Base-by-base conservation (phyloP, 1,140 invertebrate genomes). In the Drosophila mojavensis region DNA sequence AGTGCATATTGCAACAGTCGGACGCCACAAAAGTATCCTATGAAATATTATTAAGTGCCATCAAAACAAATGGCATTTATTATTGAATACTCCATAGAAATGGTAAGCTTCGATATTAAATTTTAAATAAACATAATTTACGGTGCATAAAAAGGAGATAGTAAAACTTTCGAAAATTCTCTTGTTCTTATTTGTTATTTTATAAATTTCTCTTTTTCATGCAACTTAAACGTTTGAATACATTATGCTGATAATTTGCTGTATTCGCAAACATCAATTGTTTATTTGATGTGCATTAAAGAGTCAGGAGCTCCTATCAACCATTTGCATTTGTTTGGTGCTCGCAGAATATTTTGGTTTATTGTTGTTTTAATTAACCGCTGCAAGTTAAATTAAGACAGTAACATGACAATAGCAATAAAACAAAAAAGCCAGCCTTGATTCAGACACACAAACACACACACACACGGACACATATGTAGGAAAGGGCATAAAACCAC, bases 361-460 rank as follows among this genome's bases (percentile, higher is more conserved):
- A 68, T 79, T 79, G 65, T 78, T 74, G 54, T 58, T 70, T 89
- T 88, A 88, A 89, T 88, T 88, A 88, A 78, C 84, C 65, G 69
- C 68, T 79, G 64, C 41, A 65, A 64, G 69, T 78, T 83, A 89
- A 88, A 89, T 89, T 59, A 80, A 80, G 79, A 88, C 79, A 89
- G 79, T 80, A 89, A 89, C 78, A 79, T 70, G 65, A 78, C 39
- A 78, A 75, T 60, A 64, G 26, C 55, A 68, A 63, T 62, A 60
- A 76, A 24, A 24, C 20, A 24, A 63, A 78, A 74, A 53, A 30
- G 1, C 60, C 33, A 39, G 24, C 15, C 33, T 54, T 48, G 71
- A 63, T 79, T 68, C 58, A 24, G 54, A 50, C 45, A 50, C 24
- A 47, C 7, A 54, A 13, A 66, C 20, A 69, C 43, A 47, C 9